Conservation (phyloP, 2,888 invertebrate species). For the Lacanobia oleracea region DNA sequence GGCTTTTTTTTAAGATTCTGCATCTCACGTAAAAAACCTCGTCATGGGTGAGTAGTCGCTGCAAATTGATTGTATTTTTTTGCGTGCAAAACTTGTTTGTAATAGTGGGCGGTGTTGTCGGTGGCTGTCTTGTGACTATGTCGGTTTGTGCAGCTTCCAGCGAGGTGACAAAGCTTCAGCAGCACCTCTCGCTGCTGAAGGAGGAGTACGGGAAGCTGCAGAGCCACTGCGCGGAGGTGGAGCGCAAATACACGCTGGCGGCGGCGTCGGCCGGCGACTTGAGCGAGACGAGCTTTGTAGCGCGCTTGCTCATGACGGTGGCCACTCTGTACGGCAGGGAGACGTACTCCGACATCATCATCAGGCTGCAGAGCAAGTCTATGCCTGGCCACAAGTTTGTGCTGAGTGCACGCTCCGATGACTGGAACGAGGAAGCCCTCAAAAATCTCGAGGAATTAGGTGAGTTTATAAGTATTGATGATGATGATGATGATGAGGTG, state of each 20-base stretch:
- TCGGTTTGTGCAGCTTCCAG: constrained; percentile 87
- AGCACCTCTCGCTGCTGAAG: constrained; percentile 95
- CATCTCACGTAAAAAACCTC: constrained; percentile 68
- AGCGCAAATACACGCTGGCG: constrained; percentile 95
- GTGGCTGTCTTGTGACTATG: constrained; percentile 72
- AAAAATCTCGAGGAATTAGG: constrained; percentile 92
- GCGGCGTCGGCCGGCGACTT: constrained; percentile 92
- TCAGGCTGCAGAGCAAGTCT: constrained; percentile 93
- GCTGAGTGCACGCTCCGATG: constrained; percentile 95
- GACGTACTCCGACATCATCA: constrained; percentile 95
- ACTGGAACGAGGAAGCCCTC: constrained; percentile 95
- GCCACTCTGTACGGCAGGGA: constrained; percentile 95
- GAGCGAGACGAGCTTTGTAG: constrained; percentile 95
- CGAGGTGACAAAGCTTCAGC: constrained; percentile 93
- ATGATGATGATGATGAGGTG: too few relatives aligned
- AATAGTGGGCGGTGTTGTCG: constrained; percentile 84
- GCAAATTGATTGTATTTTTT: constrained; percentile 65
- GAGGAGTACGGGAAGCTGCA: constrained; percentile 98
- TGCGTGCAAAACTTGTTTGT: constrained; percentile 68
- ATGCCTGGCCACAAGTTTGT: constrained; percentile 97
- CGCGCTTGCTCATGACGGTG: constrained; percentile 94
- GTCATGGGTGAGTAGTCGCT: constrained; percentile 85
- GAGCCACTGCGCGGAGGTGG: constrained; percentile 94
- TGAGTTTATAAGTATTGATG: constrained; percentile 69
- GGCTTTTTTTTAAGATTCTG: constrained; percentile 68